Base-by-base conservation (phyloP, 2,888 invertebrate species). In the Euplexia lucipara region DNA sequence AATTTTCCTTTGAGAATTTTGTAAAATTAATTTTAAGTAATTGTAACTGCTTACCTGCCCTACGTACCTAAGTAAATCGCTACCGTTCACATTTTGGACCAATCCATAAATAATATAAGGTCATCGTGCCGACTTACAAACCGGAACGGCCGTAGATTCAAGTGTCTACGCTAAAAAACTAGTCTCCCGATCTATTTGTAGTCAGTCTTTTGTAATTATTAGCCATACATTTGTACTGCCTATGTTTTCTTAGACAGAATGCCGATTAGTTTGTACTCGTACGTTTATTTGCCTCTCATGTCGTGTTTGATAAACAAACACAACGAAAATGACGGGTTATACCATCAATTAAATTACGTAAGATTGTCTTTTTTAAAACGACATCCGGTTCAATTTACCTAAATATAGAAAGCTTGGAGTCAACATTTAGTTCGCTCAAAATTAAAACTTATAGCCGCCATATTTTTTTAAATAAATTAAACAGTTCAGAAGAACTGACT, bases 111-210 rank as follows among this genome's bases (percentile, higher is more conserved):
- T 90, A 89, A 92, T 91, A 89, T 91, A 93, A 91, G 95, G 94
- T 95, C 95, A 94, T 94, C 91, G 95, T 88, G 92, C 95, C 86
- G 87, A 91, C 92, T 81, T 89, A 91, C 92, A 91, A 94, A 94
- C 95, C 94, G 95, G 95, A 95, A 95, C 95, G 91, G 83, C 85
- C 87, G 86, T 90, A 90, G 89, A 89, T 88, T 90, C 90, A 90
- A 91, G 90, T 89, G 90, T 88, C 83, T 87, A 82, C 79, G 78
- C 83, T 86, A 89, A 94, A 92, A 92, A 93, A 92, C 90, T 87
- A 87, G 90, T 86, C 88, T 86, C 85, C 80, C 79, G 82, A 80
- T 90, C 89, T 90, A 88, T 88, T 89, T 85, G 86, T 86, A 85
- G 80, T 82, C 70, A 79, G 78, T 74, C 65, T 57, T 81, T 84